Evolutionary conservation across 2,888 invertebrate species (phyloP).

Genomic region (Caenorhabditis imperialis): DNA sequence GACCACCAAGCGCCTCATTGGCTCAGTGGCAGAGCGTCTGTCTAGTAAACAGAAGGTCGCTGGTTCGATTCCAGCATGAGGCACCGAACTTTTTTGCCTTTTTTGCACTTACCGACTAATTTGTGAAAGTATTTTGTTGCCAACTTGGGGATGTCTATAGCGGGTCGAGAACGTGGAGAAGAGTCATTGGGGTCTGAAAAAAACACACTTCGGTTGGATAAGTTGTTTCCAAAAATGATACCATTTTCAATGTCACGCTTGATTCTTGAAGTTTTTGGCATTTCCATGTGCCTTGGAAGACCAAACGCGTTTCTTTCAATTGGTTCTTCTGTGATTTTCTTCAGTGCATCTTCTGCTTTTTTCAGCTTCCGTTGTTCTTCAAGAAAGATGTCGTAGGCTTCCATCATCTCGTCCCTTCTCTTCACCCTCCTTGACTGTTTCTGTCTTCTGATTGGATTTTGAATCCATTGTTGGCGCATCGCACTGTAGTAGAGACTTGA

Average conservation of each 20-base stretch:
- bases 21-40: constrained; percentile 76
- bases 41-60: constrained; percentile 76
- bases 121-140: constrained; percentile 47
- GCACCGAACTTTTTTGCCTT: constrained; percentile 51
- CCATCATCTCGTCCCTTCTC: constrained; percentile 48
- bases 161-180: background rate
- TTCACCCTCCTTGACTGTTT: constrained; percentile 4
- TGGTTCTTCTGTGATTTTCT: constrained; percentile 21
- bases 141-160: constrained; percentile 23
- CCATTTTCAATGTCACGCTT: constrained; percentile 21
- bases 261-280: constrained; percentile 18
- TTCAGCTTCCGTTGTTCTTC: constrained; percentile 54
- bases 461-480: constrained; percentile 33
- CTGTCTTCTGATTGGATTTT: constrained; percentile 59
- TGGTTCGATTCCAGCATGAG: constrained; percentile 74
- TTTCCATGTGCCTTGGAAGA: constrained; percentile 33
- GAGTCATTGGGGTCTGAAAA: constrained; percentile 1
- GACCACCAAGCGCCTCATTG: constrained; percentile 56
- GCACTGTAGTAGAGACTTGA: constrained; percentile 43
- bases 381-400: constrained; percentile 58
- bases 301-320: constrained; percentile 41
- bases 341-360: constrained; percentile 40
- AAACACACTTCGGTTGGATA: too few species aligned
- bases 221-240: too few species aligned
- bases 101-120: constrained; percentile 18